Conservation (phyloP, 2,888 invertebrate genomes). For the Idaea aversata region DNA sequence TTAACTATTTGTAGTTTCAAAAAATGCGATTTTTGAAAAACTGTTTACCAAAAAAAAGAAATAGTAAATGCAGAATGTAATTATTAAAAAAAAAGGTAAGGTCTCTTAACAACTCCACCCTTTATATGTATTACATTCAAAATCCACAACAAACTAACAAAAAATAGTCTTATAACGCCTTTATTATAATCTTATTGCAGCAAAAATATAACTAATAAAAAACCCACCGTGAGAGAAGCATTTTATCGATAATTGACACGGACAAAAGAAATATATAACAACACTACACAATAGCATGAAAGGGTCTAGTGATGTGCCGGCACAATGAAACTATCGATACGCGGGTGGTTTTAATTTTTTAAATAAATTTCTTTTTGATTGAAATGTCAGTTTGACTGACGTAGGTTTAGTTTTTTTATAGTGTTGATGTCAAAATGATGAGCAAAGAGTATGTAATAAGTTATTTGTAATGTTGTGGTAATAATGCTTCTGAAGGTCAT, state of each 20-base stretch:
- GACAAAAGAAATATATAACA: slow-evolving; percentile 51
- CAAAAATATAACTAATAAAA: slow-evolving; percentile 37
- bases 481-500: not conserved
- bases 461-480: not conserved
- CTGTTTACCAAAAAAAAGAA: too few relatives aligned
- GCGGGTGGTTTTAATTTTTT: slow-evolving; percentile 36
- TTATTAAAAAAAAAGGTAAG: too few relatives aligned
- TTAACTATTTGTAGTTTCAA: too few relatives aligned
- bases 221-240: slow-evolving; percentile 21
- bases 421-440: slow-evolving; percentile 5
- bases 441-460: not conserved
- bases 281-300: slow-evolving; percentile 45
- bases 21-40: too few relatives aligned
- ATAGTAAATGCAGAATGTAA: too few relatives aligned
- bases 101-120: too few relatives aligned
- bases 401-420: slow-evolving; percentile 31
- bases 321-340: slow-evolving; percentile 31
- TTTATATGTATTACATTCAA: not conserved
- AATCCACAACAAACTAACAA: slow-evolving; percentile 25
- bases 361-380: slow-evolving; percentile 61
- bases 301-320: slow-evolving; percentile 46
- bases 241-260: slow-evolving; percentile 47
- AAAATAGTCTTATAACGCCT: slow-evolving; percentile 17
- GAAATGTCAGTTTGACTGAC: slow-evolving; percentile 53
- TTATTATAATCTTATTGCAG: slow-evolving; percentile 46